Base-by-base conservation (phyloP, 2,888 invertebrate species). In the Eugnorisma glareosa region DNA sequence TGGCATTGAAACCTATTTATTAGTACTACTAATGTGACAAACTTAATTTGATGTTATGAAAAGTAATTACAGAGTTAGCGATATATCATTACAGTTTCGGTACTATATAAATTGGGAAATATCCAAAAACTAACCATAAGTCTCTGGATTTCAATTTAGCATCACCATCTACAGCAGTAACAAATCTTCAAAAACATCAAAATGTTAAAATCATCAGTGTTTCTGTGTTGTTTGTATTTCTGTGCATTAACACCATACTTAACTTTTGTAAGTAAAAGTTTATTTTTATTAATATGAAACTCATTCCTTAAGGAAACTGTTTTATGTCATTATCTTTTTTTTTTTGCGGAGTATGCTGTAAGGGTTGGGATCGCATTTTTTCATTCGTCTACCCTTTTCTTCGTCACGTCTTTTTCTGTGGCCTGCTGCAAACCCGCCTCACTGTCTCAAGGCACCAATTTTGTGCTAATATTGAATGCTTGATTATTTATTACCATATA, bases 141-240 rank as follows among this genome's bases (percentile, higher is more conserved):
- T 72, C 68, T 77, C 66, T 61, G 77, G 57, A 73, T 73, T 67
- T 69, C 43, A 68, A 80, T 71, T 88, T 75, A 35, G 71, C 15
- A 75, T 77, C 79, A 61, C 59, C 31, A 43, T 72, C 77, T 64
- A 31, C 59, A 67, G 8, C 21, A 45, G 24, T 24, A n/a, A 45
- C 11, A 13, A 40, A 15, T 28, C 10, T 61, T 51, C 2, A 8
- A 43, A 35, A 59, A 24, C 6, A 28, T 63, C 35, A 93, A 90
- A 86, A 95, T 95, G 95, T 86, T 88, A 18, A 90, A 89, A 66
- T 18, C 81, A 31, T 79, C 88, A 5, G 61, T 90, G 73, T 82
- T 92, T 7, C 31, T 93, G 63, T 91, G 88, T 79, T 91, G 81
- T 86, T 67, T 86, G 88, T 75, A 85, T 86, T 90, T 83, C 73